These are phyloP conservation scores for Caenorhabditis drosophilae DNA, from an alignment of 2,888 invertebrate species.

Conservation along the genomic window DNA sequence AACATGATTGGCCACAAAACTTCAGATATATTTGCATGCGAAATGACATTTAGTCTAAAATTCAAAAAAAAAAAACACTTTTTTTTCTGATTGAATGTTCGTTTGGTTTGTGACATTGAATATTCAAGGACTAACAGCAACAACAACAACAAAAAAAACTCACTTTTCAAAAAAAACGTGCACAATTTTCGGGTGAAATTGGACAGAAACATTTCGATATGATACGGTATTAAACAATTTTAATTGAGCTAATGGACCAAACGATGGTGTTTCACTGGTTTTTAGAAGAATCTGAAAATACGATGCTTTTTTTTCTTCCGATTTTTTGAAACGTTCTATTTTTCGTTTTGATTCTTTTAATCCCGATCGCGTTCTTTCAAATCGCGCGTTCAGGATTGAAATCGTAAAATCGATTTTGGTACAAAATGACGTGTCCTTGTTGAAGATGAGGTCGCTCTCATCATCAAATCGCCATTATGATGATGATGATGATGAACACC, in stretches of 20 bases:
- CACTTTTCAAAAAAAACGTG: slow-evolving; percentile 39
- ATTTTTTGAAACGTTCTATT: too few relatives aligned
- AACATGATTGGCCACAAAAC: slow-evolving; percentile 53
- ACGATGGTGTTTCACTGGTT: slow-evolving; percentile 40
- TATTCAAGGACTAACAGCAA: not conserved
- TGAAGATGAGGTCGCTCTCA: too few relatives aligned
- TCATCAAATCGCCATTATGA: too few relatives aligned
- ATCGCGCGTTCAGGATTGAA: too few relatives aligned
- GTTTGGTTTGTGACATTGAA: not conserved
- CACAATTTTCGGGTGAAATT: slow-evolving; percentile 42
- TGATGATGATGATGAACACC: too few relatives aligned
- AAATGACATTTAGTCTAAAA: slow-evolving; percentile 37
- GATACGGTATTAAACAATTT: slow-evolving; percentile 43
- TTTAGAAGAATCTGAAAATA: slow-evolving; percentile 48
- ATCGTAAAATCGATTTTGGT: too few relatives aligned
- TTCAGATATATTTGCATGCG: slow-evolving; percentile 44
- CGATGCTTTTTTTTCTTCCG: too few relatives aligned
- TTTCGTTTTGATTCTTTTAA: too few relatives aligned
- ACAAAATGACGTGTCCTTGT: too few relatives aligned
- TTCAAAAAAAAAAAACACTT: not conserved
- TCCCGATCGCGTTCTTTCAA: too few relatives aligned
- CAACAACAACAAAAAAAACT: not conserved
- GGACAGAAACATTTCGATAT: slow-evolving; percentile 51
- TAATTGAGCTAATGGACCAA: slow-evolving; percentile 42
- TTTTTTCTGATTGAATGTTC: too few relatives aligned